Evolutionary conservation across 2,888 invertebrate genomes (phyloP).

Genomic region (Lymantria monacha): DNA sequence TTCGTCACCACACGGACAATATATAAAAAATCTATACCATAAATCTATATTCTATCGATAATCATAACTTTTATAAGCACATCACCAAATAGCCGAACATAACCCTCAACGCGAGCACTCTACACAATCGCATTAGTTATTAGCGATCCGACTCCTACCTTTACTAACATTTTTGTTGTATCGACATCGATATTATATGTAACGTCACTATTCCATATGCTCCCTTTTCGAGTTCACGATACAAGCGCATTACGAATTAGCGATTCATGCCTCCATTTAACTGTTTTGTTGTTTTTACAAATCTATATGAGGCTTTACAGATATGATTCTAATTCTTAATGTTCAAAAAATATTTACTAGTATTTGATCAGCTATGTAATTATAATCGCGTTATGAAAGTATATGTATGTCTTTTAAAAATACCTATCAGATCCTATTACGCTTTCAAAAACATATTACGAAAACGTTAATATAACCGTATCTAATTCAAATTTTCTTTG

Average conservation of each 20-base stretch:
- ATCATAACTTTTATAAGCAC: neutral
- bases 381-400: too few species aligned
- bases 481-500: too few species aligned
- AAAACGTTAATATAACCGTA: too few species aligned
- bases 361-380: too few species aligned
- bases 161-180: constrained; percentile 22
- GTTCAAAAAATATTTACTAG: too few species aligned
- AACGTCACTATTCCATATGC: constrained; percentile 31
- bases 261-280: constrained; percentile 41
- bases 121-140: constrained; percentile 68
- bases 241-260: constrained; percentile 42
- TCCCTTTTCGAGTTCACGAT: constrained; percentile 28
- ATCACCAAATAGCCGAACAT: constrained; percentile 29
- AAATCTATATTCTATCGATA: neutral
- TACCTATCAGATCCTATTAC: too few species aligned
- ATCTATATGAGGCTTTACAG: constrained; percentile 6
- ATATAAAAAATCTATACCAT: too few species aligned
- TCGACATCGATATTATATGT: constrained; percentile 30
- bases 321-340: constrained; percentile 28
- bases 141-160: constrained; percentile 34
- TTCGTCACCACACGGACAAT: neutral
- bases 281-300: constrained; percentile 28
- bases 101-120: constrained; percentile 53
- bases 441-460: too few species aligned
- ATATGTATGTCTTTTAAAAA: too few species aligned